Evolutionary conservation across 2,113 vertebrate genomes (phyloP).

Genomic region (Bungarus multicinctus): DNA sequence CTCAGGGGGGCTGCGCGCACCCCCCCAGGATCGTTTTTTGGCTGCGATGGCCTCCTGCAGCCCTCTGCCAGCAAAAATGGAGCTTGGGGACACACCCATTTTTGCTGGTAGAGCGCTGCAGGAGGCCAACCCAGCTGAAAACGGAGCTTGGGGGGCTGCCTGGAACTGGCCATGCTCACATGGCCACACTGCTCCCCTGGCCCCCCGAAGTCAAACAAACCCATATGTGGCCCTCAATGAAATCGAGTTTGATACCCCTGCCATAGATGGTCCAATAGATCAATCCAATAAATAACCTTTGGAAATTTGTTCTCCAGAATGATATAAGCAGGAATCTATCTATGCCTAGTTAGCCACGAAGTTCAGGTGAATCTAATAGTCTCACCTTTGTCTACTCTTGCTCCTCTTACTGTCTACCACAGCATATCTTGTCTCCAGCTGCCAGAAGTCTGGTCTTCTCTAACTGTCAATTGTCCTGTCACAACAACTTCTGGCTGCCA

Average conservation of each 20-base stretch:
- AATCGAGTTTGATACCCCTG: not conserved
- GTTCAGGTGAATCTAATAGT: not conserved
- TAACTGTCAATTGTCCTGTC: not conserved
- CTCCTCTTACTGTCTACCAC: not conserved
- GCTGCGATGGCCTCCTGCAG: too few species aligned
- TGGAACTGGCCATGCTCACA: too few species aligned
- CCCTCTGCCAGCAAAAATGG: too few species aligned
- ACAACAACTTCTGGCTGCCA: not conserved
- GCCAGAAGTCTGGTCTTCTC: not conserved
- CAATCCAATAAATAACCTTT: not conserved
- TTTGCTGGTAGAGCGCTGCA: too few species aligned
- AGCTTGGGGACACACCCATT: too few species aligned
- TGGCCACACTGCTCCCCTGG: too few species aligned
- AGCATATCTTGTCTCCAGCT: not conserved
- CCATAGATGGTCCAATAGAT: not conserved
- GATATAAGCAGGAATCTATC: not conserved
- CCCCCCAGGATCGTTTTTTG: too few species aligned
- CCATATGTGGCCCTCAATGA: too few species aligned
- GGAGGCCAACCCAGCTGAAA: too few species aligned
- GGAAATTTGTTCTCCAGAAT: not conserved
- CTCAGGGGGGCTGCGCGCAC: too few species aligned
- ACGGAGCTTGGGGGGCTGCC: too few species aligned
- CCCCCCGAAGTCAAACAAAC: too few species aligned
- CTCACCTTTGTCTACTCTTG: not conserved
- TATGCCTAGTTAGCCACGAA: not conserved